A percentile compares a stretch with the other conserved stretches of the same genome.
phyloP scores from a whole-genome alignment of 2,888 invertebrate species.

The Gortyna flavago region DNA sequence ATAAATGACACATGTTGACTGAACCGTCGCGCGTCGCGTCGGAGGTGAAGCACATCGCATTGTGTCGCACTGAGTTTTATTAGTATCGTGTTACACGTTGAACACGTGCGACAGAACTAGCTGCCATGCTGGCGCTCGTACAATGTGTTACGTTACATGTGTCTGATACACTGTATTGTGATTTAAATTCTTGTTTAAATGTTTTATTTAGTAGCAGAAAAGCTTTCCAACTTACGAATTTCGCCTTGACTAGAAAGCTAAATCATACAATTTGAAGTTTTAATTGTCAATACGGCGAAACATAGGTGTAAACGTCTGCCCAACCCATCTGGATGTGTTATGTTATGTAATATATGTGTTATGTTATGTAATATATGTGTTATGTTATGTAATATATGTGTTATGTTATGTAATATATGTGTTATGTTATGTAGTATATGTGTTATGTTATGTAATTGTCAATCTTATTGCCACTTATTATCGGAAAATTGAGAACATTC shows the following conservation, averaged over 20 bases:
- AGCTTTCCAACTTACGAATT: not conserved
- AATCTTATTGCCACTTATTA: not conserved
- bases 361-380: not conserved
- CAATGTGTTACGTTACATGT: not conserved
- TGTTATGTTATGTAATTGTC: not conserved
- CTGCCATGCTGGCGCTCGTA: not conserved
- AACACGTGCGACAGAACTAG: not conserved
- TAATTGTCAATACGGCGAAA: not conserved
- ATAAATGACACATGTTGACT: not conserved
- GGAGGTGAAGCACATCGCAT: not conserved
- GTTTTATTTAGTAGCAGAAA: not conserved
- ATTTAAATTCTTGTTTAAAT: not conserved
- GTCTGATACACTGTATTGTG: not conserved
- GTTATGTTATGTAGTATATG: too few relatives aligned
- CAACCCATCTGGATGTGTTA: not conserved
- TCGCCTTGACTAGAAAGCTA: not conserved
- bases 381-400: too few relatives aligned
- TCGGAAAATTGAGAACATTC: not conserved
- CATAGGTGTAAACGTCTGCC: too few relatives aligned
- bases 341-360: not conserved
- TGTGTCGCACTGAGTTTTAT: not conserved
- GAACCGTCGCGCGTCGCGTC: not conserved
- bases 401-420: not conserved
- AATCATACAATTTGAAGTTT: not conserved
- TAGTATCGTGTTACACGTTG: constrained; percentile 1